phyloP scores from a whole-genome alignment of 2,113 vertebrate genomes.

The Heterochromis multidens region DNA sequence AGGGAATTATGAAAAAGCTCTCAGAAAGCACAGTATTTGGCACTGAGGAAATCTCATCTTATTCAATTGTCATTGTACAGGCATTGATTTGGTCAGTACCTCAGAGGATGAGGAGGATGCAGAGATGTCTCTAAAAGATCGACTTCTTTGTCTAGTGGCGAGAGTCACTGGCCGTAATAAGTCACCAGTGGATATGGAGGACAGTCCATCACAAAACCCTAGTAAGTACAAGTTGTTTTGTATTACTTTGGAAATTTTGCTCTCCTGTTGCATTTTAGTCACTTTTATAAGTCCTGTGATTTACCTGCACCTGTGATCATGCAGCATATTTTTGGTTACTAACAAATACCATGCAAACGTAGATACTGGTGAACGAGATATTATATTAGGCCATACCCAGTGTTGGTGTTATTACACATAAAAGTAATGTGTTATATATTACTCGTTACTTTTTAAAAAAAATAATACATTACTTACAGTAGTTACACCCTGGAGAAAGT shows the following conservation, averaged over 20 bases:
- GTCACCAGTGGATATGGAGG: conserved; percentile 73
- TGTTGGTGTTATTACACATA: background rate
- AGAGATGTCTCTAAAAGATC: conserved; percentile 81
- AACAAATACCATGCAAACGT: background rate
- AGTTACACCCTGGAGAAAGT: background rate
- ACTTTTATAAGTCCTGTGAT: background rate
- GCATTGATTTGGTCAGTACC: conserved; percentile 82
- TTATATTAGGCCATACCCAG: background rate
- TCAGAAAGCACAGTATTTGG: background rate
- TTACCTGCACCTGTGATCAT: background rate
- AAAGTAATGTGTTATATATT: background rate
- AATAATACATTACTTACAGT: background rate
- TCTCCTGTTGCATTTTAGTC: background rate
- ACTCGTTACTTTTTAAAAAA: background rate
- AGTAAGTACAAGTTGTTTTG: conserved; percentile 74
- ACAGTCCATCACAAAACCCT: conserved; percentile 68
- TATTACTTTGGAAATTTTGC: background rate
- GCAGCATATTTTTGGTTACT: background rate
- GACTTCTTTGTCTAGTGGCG: conserved; percentile 79
- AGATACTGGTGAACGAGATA: background rate
- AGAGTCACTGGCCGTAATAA: conserved; percentile 81
- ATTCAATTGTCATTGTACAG: conserved; percentile 62
- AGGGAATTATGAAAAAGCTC: background rate
- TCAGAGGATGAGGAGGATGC: conserved; percentile 74
- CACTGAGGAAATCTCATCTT: background rate